phyloP scores from a whole-genome alignment of 1,140 invertebrate genomes.

The Aphis craccivora region DNA sequence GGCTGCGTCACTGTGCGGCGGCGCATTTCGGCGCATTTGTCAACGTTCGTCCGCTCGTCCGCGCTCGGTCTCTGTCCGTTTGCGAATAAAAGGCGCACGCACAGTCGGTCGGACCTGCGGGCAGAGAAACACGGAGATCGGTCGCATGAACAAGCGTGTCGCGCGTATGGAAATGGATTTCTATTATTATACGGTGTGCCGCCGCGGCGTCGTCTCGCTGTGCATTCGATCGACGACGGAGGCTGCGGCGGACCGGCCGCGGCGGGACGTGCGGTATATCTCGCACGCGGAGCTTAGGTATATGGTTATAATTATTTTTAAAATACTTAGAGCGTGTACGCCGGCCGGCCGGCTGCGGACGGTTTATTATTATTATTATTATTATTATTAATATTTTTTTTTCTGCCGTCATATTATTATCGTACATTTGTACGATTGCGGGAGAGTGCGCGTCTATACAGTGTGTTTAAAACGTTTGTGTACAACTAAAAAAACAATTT shows the following conservation, averaged over 20 bases:
- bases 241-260: background rate
- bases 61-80: background rate
- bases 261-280: background rate
- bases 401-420: slow-evolving; percentile 20
- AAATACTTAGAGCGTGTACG: background rate
- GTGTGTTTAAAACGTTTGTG: background rate
- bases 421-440: background rate
- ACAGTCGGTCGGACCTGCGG: background rate
- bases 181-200: slow-evolving; percentile 36
- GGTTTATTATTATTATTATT: slow-evolving; percentile 13
- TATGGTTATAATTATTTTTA: slow-evolving; percentile 41
- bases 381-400: background rate
- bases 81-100: background rate
- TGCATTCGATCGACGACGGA: background rate
- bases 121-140: background rate
- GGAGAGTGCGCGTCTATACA: background rate
- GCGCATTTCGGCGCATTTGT: background rate
- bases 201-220: background rate
- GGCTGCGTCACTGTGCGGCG: background rate
- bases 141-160: background rate
- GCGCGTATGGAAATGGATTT: slow-evolving; percentile 12
- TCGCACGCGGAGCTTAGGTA: slow-evolving; percentile 23
- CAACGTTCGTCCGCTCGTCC: background rate
- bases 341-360: slow-evolving; percentile 3
- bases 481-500: background rate